Evolutionary conservation across 2,797 vertebrate species (phyloP).

Genomic region (Chelonia mydas): DNA sequence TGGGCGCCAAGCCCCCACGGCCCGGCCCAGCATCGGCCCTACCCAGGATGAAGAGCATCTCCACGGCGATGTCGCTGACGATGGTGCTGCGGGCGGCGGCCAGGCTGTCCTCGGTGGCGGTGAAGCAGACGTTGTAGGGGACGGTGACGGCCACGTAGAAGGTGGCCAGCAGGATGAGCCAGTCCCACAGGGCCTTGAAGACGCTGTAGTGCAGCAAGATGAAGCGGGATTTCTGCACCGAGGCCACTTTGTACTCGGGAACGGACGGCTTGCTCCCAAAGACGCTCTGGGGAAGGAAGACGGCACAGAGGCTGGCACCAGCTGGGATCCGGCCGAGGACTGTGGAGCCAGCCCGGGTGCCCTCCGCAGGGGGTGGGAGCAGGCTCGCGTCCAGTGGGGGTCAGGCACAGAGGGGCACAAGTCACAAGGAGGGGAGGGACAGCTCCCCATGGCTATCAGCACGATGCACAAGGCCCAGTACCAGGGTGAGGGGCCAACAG

Average conservation of each 20-base stretch:
- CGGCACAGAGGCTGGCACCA: rapidly evolving
- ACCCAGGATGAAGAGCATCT: conserved; percentile 98
- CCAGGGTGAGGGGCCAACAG: not conserved
- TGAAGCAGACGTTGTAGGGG: conserved; percentile 96
- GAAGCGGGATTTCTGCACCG: conserved; percentile 93
- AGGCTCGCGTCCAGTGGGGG: too few species aligned
- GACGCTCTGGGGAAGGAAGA: conserved; percentile 82
- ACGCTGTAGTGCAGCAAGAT: conserved; percentile 97
- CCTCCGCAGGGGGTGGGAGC: too few species aligned
- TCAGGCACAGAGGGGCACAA: not conserved
- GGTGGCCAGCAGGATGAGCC: conserved; percentile 94
- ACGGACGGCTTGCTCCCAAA: conserved; percentile 90
- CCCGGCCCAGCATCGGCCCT: conserved; percentile 40
- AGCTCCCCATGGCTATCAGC: not conserved
- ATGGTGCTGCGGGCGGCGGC: conserved; percentile 88
- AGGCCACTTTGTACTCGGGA: conserved; percentile 96
- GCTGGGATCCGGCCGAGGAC: rapidly evolving
- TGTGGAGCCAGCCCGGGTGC: too few species aligned
- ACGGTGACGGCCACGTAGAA: conserved; percentile 96
- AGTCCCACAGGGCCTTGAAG: conserved; percentile 96
- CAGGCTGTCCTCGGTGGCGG: conserved; percentile 83
- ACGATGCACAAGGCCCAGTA: not conserved
- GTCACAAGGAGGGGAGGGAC: too few species aligned
- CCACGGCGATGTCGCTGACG: conserved; percentile 93
- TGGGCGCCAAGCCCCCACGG: too few species aligned